These are phyloP conservation scores for Thaleichthys pacificus DNA, from an alignment of 2,797 vertebrate species.

Conservation along the genomic window DNA sequence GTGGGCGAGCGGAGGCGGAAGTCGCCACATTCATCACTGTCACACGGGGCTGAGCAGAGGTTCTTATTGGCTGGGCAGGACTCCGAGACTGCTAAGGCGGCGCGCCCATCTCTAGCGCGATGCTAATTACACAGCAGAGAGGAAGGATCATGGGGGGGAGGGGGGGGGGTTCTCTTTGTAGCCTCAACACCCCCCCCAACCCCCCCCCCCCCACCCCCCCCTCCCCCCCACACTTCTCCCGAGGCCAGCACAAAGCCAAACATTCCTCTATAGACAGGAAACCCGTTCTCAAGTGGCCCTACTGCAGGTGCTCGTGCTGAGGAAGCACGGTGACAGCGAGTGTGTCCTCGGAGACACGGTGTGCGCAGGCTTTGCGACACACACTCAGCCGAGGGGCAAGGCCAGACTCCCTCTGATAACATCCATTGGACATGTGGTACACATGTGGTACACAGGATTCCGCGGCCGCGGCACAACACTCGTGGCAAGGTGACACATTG, in stretches of 20 bases:
- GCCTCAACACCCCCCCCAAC: slow-evolving; percentile 43
- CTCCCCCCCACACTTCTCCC: slow-evolving; percentile 24
- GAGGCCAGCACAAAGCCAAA: slow-evolving; percentile 32
- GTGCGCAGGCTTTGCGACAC: no score
- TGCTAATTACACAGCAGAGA: slow-evolving; percentile 64
- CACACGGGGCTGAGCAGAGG: slow-evolving; percentile 65
- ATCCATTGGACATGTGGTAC: no score
- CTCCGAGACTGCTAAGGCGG: slow-evolving; percentile 64
- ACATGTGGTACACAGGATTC: no score
- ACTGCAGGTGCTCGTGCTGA: slow-evolving; percentile 6
- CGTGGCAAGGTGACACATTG: no score
- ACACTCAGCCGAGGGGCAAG: no score
- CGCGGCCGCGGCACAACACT: no score
- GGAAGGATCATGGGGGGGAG: slow-evolving; percentile 34
- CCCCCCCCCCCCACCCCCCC: slow-evolving; percentile 41
- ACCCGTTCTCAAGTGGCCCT: slow-evolving; percentile 36
- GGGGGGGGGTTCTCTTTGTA: slow-evolving; percentile 31
- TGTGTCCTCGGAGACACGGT: no score
- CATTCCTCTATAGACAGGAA: slow-evolving; percentile 30
- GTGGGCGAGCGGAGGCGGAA: slow-evolving; percentile 62
- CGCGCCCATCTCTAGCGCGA: slow-evolving; percentile 46
- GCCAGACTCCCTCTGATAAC: no score
- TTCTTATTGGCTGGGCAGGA: slow-evolving; percentile 77
- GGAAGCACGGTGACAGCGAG: no score
- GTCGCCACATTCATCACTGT: slow-evolving; percentile 76